These are phyloP conservation scores for Macropis europaea DNA, from an alignment of 2,888 invertebrate species.

Conservation along the genomic window DNA sequence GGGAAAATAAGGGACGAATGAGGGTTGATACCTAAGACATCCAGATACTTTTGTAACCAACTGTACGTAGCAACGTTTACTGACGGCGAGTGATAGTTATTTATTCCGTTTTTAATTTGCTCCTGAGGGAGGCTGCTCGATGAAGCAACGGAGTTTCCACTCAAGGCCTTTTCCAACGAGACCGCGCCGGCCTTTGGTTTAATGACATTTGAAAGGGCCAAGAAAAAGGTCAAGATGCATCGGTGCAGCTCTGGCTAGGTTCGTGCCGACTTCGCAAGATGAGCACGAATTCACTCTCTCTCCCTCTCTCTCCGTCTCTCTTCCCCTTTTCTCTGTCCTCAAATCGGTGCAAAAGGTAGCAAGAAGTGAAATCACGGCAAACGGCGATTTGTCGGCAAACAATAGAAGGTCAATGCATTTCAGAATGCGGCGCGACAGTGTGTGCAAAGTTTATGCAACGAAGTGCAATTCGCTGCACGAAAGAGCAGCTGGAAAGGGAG, in stretches of 20 bases:
- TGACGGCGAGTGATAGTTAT: slow-evolving; percentile 11
- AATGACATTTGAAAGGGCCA: slow-evolving; percentile 62
- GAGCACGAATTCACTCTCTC: slow-evolving; percentile 19
- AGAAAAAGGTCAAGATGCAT: slow-evolving; percentile 64
- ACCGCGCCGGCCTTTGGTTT: slow-evolving; percentile 54
- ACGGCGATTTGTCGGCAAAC: slow-evolving; percentile 63
- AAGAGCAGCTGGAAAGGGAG: neutral
- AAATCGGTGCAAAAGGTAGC: slow-evolving; percentile 44
- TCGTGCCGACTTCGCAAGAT: slow-evolving; percentile 42
- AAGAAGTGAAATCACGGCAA: slow-evolving; percentile 50
- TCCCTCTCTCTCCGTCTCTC: neutral
- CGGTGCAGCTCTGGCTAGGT: slow-evolving; percentile 33
- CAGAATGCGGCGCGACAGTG: slow-evolving; percentile 47
- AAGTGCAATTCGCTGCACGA: slow-evolving; percentile 25
- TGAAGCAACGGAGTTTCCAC: slow-evolving; percentile 35
- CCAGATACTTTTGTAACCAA: neutral
- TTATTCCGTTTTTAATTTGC: slow-evolving; percentile 24
- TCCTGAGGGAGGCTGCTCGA: neutral
- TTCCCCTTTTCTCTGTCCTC: slow-evolving; percentile 21
- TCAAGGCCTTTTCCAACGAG: slow-evolving; percentile 47
- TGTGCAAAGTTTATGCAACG: slow-evolving; percentile 41
- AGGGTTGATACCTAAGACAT: no score
- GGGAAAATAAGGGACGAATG: no score
- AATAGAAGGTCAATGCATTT: slow-evolving; percentile 71
- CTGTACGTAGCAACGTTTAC: neutral